A percentile compares a stretch with the other conserved stretches of the same genome.
Evolutionary conservation across 2,113 vertebrate genomes (phyloP).

Genomic region (Ptyas mucosa): DNA sequence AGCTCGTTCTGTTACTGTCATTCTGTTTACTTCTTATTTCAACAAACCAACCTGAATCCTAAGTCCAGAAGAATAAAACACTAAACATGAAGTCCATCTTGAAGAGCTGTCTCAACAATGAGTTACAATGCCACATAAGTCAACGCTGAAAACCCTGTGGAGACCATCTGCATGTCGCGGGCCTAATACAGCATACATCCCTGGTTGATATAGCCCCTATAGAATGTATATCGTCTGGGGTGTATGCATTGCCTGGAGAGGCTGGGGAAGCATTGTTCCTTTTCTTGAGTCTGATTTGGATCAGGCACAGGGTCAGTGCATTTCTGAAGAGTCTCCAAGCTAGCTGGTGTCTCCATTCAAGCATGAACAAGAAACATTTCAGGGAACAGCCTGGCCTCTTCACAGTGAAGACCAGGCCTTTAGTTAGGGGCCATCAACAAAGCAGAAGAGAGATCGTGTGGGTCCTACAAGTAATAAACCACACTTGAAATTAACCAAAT

Average conservation of each 20-base stretch:
- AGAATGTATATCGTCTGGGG: background rate
- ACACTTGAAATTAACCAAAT: background rate
- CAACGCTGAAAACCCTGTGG: constrained; percentile 6
- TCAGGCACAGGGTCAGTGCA: background rate
- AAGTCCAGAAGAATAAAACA: constrained; percentile 23
- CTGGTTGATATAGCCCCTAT: background rate
- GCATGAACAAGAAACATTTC: too few relatives aligned
- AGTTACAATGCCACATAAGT: background rate
- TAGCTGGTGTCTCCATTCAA: background rate
- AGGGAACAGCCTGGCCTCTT: background rate
- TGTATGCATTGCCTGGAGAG: background rate
- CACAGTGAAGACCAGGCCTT: background rate
- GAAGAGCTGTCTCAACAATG: background rate
- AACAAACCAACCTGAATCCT: constrained; percentile 63
- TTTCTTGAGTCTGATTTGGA: background rate
- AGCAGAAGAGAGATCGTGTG: background rate
- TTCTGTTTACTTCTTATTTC: constrained; percentile 65
- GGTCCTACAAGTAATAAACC: background rate
- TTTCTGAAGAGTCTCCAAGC: background rate
- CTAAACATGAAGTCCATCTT: background rate
- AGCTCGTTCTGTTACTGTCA: constrained; percentile 60
- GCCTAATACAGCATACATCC: background rate
- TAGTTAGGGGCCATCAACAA: background rate
- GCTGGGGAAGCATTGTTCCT: background rate
- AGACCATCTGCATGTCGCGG: background rate